Evolutionary conservation across 2,113 vertebrate genomes (phyloP).

Genomic region (Cygnus atratus): DNA sequence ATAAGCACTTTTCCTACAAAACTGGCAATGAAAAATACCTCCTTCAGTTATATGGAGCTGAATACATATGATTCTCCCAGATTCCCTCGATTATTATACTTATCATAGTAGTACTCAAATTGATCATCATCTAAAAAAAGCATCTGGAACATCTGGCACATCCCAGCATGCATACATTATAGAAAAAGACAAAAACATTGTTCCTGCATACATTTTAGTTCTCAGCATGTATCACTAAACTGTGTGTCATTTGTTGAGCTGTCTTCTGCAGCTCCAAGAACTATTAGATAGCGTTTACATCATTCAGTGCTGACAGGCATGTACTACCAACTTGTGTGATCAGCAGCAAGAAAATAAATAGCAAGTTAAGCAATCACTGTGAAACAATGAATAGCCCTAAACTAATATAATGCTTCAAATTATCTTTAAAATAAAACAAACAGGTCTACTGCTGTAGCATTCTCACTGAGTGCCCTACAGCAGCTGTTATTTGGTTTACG

Average conservation of each 20-base stretch:
- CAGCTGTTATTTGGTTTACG: background rate
- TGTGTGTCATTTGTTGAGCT: constrained; percentile 11
- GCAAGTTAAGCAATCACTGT: background rate
- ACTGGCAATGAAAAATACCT: background rate
- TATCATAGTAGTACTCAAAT: background rate
- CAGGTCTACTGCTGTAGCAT: background rate
- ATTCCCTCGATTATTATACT: background rate
- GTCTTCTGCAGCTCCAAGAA: constrained; percentile 30
- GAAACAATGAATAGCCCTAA: background rate
- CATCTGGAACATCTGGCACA: constrained; percentile 38
- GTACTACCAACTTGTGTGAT: background rate
- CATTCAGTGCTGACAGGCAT: background rate
- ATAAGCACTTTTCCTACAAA: background rate
- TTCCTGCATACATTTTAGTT: constrained; percentile 13
- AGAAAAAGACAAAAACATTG: background rate
- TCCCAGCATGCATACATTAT: background rate
- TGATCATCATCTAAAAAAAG: background rate
- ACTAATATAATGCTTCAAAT: background rate
- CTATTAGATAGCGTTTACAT: background rate
- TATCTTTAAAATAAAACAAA: background rate
- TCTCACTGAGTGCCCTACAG: background rate
- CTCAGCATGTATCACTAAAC: constrained; percentile 1
- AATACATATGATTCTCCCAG: background rate
- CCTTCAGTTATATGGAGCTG: background rate
- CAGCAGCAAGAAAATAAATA: background rate